Percentiles rank a stretch among this genome's conserved stretches.
phyloP scores from a whole-genome alignment of 2,888 invertebrate genomes.

The Himalopsyche tibetana region DNA sequence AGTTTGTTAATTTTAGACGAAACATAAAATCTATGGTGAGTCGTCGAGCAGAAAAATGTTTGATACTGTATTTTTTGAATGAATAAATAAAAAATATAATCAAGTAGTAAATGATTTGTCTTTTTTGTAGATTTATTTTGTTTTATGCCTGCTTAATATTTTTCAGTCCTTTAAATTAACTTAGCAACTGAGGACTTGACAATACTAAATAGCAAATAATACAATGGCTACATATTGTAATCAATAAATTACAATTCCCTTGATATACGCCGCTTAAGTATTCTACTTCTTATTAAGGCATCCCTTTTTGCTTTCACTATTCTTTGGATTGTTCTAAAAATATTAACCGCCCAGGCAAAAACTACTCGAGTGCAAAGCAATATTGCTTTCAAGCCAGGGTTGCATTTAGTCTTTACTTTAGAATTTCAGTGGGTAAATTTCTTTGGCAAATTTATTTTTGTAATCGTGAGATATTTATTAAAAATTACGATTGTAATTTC shows the following conservation, averaged over 20 bases:
- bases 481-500: too few relatives aligned
- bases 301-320: slow-evolving; percentile 52
- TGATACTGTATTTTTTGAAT: too few relatives aligned
- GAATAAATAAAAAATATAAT: too few relatives aligned
- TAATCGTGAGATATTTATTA: too few relatives aligned
- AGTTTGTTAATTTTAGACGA: too few relatives aligned
- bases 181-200: slow-evolving; percentile 29
- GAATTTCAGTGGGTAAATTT: too few relatives aligned
- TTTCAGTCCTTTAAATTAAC: slow-evolving; percentile 15
- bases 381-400: slow-evolving; percentile 5
- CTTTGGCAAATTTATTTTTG: too few relatives aligned
- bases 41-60: too few relatives aligned
- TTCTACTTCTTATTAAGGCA: slow-evolving; percentile 50
- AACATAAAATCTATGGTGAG: too few relatives aligned
- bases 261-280: slow-evolving; percentile 45
- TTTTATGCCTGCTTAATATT: background rate
- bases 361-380: slow-evolving; percentile 9
- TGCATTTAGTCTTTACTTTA: background rate
- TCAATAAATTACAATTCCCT: slow-evolving; percentile 47
- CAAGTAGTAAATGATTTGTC: too few relatives aligned
- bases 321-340: slow-evolving; percentile 53
- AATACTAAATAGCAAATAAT: background rate
- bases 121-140: too few relatives aligned
- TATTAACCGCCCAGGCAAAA: slow-evolving; percentile 41
- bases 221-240: slow-evolving; percentile 36